Percentiles rank a stretch among this genome's conserved stretches.
phyloP scores from a whole-genome alignment of 1,140 invertebrate species.

The Heliconius eleuchia region DNA sequence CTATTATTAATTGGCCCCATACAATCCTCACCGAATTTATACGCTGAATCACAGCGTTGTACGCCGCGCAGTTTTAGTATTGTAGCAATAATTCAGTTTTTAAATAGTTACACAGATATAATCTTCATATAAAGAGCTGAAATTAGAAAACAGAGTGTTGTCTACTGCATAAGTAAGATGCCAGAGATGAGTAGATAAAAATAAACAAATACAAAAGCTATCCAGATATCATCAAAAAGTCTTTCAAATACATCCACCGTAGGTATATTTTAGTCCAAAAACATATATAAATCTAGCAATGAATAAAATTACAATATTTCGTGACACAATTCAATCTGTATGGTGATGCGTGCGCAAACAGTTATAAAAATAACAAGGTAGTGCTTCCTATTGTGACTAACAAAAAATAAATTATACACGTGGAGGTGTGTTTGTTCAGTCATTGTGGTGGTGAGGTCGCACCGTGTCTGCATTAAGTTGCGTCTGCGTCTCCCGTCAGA shows the following conservation, averaged over 20 bases:
- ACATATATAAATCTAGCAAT: conserved; percentile 14
- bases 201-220: not conserved
- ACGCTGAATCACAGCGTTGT: too few species aligned
- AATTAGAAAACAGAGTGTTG: too few species aligned
- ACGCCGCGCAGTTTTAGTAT: too few species aligned
- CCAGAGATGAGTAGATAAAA: too few species aligned
- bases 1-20: too few species aligned
- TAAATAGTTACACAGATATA: too few species aligned
- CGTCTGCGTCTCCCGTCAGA: not conserved
- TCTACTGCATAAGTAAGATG: too few species aligned
- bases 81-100: too few species aligned
- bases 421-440: not conserved
- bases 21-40: too few species aligned
- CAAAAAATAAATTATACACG: not conserved
- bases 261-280: conserved; percentile 8
- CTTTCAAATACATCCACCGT: not conserved
- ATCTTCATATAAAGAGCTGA: too few species aligned
- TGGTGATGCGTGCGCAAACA: conserved; percentile 10
- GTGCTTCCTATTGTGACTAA: conserved; percentile 5
- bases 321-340: conserved; percentile 11
- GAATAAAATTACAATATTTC: conserved; percentile 15
- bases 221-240: not conserved
- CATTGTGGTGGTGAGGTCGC: not conserved
- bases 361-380: conserved; percentile 8
- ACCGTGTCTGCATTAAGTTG: not conserved